A percentile compares a stretch with the other conserved stretches of the same genome.
These are phyloP conservation scores for Trichechus manatus DNA, from an alignment of 2,113 vertebrate species.

Conservation along the genomic window DNA sequence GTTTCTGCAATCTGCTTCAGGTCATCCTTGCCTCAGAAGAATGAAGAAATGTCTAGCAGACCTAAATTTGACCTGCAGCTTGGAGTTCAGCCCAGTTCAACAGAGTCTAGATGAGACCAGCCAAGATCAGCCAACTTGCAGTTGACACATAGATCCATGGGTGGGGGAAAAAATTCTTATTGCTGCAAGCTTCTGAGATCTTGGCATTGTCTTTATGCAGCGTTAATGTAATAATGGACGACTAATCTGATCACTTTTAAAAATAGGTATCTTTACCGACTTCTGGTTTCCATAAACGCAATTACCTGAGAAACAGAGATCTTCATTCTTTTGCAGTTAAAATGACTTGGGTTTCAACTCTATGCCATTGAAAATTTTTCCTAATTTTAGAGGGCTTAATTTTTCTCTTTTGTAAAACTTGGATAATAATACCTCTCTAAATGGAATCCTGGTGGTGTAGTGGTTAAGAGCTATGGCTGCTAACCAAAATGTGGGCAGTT, in stretches of 20 bases:
- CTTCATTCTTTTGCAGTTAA: not conserved
- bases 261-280: not conserved
- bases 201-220: not conserved
- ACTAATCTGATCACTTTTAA: not conserved
- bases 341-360: not conserved
- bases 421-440: not conserved
- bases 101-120: not conserved
- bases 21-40: not conserved
- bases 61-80: not conserved
- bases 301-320: not conserved
- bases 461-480: too few species aligned
- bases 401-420: constrained; percentile 33
- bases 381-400: not conserved
- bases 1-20: not conserved
- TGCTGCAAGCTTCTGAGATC: not conserved
- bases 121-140: not conserved
- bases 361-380: not conserved
- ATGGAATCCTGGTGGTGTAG: too few species aligned
- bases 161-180: not conserved
- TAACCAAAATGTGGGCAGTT: too few species aligned
- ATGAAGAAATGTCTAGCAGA: not conserved
- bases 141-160: not conserved
- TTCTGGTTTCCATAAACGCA: not conserved
- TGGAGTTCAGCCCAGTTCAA: not conserved
- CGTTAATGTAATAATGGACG: not conserved